Evolutionary conservation across 2,113 vertebrate genomes (phyloP).

Genomic region (Tetrao urogallus): DNA sequence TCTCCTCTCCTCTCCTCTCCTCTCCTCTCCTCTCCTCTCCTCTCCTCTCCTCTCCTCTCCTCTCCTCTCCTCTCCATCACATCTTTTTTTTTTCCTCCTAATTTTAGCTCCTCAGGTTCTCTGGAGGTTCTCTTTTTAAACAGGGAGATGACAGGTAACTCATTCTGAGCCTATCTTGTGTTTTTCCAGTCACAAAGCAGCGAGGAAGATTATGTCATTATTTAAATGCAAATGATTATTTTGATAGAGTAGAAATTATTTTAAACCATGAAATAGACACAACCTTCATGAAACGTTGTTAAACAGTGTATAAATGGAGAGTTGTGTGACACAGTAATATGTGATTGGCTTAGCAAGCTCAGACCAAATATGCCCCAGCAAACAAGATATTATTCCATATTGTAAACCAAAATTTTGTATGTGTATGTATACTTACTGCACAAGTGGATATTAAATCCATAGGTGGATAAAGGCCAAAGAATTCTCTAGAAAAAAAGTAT

Average conservation of each 20-base stretch:
- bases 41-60: fast-evolving
- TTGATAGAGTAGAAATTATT: background rate
- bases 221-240: background rate
- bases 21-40: no score
- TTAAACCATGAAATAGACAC: background rate
- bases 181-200: background rate
- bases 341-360: background rate
- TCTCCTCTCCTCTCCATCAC: background rate
- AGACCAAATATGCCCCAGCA: background rate
- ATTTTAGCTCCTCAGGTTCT: background rate
- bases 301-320: background rate
- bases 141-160: background rate
- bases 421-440: background rate
- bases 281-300: background rate
- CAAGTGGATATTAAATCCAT: background rate
- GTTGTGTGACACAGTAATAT: background rate
- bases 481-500: background rate
- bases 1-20: no score
- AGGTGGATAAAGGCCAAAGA: background rate
- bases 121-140: background rate
- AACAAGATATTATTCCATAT: background rate
- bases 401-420: background rate
- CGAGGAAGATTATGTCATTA: background rate
- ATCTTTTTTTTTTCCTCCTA: background rate
- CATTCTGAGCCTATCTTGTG: background rate